Percentiles rank a stretch among this genome's conserved stretches.
phyloP scores from a whole-genome alignment of 2,797 vertebrate species.

The Falco concolor region DNA sequence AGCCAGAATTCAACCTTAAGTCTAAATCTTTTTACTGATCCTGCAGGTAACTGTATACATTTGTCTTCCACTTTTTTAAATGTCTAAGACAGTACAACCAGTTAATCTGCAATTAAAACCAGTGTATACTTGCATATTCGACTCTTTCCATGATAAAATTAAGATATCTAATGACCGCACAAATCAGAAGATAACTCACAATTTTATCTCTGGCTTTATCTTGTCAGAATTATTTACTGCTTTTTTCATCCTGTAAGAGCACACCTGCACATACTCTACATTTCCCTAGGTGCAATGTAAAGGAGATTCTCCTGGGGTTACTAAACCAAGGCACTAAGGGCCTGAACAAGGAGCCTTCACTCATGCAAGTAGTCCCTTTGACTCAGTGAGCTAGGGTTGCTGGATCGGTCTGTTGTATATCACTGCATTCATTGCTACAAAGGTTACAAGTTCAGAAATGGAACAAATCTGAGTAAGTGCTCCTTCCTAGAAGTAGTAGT shows the following conservation, averaged over 20 bases:
- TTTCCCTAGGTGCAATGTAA: not conserved
- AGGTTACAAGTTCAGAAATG: not conserved
- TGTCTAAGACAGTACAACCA: not conserved
- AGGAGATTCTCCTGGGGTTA: not conserved
- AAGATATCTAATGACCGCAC: conserved; percentile 39
- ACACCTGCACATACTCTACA: not conserved
- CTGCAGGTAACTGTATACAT: not conserved
- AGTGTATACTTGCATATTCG: not conserved
- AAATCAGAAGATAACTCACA: conserved; percentile 24
- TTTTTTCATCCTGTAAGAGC: not conserved
- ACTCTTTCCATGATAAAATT: conserved; percentile 22
- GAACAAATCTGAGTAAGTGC: not conserved
- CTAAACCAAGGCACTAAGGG: not conserved
- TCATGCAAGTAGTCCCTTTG: not conserved
- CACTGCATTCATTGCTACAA: not conserved
- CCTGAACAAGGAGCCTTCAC: not conserved
- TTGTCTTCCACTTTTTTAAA: not conserved
- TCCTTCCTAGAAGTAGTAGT: not conserved
- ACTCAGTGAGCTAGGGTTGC: not conserved
- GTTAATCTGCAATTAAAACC: conserved; percentile 29
- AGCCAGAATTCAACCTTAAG: not conserved
- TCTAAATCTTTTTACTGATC: not conserved
- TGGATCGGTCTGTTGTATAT: not conserved
- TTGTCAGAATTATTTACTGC: conserved; percentile 17
- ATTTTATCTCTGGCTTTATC: conserved; percentile 42